Conservation (phyloP, 2,888 invertebrate species). For the Biston betularia region DNA sequence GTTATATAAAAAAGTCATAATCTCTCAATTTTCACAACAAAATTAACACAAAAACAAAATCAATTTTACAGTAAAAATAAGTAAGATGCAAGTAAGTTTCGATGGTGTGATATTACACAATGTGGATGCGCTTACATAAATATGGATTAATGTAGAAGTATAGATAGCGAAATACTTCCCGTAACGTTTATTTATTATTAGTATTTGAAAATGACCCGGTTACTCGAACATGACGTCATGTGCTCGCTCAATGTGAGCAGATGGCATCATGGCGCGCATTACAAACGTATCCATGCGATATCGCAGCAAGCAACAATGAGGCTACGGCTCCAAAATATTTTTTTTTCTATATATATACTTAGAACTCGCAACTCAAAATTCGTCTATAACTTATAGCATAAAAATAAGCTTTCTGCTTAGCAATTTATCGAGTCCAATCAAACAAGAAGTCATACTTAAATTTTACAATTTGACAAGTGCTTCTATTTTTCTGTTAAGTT, state of each 20-base stretch:
- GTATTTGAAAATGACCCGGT: constrained; percentile 45
- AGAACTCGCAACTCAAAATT: neutral
- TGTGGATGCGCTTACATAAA: constrained; percentile 57
- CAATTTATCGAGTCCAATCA: too few relatives aligned
- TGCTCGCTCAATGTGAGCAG: constrained; percentile 59
- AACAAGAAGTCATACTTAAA: too few relatives aligned
- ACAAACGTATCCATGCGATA: constrained; percentile 51
- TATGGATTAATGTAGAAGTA: constrained; percentile 46
- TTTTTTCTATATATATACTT: neutral
- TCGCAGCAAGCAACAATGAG: constrained; percentile 50
- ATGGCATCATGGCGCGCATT: constrained; percentile 52
- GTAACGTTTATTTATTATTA: constrained; percentile 40
- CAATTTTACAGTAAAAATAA: constrained; percentile 51
- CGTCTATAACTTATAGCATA: too few relatives aligned
- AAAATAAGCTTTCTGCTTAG: too few relatives aligned
- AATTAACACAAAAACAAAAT: constrained; percentile 40
- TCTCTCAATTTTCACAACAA: constrained; percentile 15
- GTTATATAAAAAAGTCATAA: constrained; percentile 17
- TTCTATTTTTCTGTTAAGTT: neutral
- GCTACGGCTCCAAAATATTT: constrained; percentile 56
- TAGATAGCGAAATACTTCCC: constrained; percentile 26
- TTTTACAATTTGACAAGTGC: too few relatives aligned
- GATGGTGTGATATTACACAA: constrained; percentile 81
- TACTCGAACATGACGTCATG: constrained; percentile 50
- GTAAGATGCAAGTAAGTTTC: constrained; percentile 80